phyloP scores from a whole-genome alignment of 2,888 invertebrate species.

The Subacronicta megacephala region DNA sequence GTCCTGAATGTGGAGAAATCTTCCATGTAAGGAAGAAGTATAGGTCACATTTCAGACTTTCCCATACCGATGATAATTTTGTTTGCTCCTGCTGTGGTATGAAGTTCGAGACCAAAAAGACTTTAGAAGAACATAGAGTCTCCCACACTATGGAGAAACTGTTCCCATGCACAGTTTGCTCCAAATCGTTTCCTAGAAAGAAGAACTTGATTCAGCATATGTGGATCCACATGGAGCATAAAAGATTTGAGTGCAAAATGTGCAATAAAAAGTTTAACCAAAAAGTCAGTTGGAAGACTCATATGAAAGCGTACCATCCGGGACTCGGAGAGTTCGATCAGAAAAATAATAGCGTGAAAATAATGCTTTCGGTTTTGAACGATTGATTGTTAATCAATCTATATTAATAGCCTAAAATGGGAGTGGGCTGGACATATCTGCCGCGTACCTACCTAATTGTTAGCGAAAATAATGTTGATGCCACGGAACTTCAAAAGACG shows the following conservation, averaged over 20 bases:
- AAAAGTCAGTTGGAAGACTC: constrained; percentile 81
- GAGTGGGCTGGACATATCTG: no score
- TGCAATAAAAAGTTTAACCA: constrained; percentile 84
- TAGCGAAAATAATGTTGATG: no score
- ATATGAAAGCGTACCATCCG: constrained; percentile 82
- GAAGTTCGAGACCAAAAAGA: constrained; percentile 76
- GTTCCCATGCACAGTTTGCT: constrained; percentile 85
- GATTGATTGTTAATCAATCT: constrained; percentile 23
- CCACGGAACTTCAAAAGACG: no score
- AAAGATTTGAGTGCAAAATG: constrained; percentile 77
- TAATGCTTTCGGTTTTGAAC: constrained; percentile 62
- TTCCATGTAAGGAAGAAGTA: constrained; percentile 75
- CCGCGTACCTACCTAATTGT: no score
- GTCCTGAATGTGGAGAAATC: constrained; percentile 75
- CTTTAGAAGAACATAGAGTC: constrained; percentile 82
- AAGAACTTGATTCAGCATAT: constrained; percentile 81
- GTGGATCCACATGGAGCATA: constrained; percentile 83
- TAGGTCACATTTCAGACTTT: constrained; percentile 72
- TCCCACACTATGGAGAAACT: constrained; percentile 88
- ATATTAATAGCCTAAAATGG: no score
- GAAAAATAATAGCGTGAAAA: constrained; percentile 71
- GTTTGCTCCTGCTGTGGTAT: constrained; percentile 78
- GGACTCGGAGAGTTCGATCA: constrained; percentile 70
- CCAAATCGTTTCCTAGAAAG: constrained; percentile 79
- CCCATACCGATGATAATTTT: constrained; percentile 78